A percentile compares a stretch with the other conserved stretches of the same genome.
These are phyloP conservation scores for Glandiceps talaboti DNA, from an alignment of 53 echinoderm and acorn worm species.

Conservation along the genomic window DNA sequence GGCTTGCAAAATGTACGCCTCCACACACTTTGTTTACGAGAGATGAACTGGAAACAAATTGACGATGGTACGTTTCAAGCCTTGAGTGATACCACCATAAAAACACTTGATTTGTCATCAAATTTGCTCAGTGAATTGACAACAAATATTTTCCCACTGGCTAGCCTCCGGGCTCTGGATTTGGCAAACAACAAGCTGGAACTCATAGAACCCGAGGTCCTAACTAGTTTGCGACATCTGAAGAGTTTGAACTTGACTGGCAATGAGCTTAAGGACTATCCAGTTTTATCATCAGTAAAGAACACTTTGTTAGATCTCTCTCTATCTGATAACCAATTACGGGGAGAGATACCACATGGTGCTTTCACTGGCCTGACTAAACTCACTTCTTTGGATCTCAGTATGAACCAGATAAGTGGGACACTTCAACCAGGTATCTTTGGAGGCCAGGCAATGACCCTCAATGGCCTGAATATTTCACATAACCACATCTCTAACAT, in stretches of 20 bases:
- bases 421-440: background rate
- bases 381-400: background rate
- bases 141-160: background rate
- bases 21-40: background rate
- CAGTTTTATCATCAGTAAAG: background rate
- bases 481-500: background rate
- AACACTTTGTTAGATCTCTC: background rate
- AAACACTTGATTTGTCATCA: background rate
- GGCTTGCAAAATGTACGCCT: background rate
- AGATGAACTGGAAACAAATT: background rate
- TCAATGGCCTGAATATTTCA: background rate
- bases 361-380: background rate
- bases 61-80: background rate
- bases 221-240: background rate
- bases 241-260: background rate
- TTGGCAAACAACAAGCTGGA: background rate
- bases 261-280: background rate
- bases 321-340: background rate
- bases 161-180: background rate
- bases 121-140: background rate
- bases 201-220: background rate
- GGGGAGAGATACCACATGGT: background rate
- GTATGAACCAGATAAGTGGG: background rate
- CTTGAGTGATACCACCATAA: background rate
- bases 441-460: background rate